Evolutionary conservation across 2,113 vertebrate species (phyloP), one percentile per base, ranked within the genome.

Genomic region (Cyphomyrus plagiostoma): DNA sequence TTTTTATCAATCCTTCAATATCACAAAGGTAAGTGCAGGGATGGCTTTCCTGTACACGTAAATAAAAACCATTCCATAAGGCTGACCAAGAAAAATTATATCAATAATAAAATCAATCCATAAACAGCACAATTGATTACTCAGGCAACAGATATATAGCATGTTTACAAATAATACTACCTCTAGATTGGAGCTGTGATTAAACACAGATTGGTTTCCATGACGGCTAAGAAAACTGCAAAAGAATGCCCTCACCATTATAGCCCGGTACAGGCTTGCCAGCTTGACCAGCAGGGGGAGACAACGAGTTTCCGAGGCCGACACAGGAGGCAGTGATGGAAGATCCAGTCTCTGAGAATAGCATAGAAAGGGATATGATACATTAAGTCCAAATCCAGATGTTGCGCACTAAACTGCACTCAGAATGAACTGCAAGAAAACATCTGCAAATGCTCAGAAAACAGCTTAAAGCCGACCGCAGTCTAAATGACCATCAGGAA

Each of bases 221-320:
- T 66, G 62, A 80, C 2, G 15, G 35, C 17, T 80, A 6, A 42
- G 74, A 42, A 80, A 80, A 80, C 74, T 7, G 74, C 15, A 80
- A 15, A 42, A 17, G 56, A 66, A 30, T 1, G 89, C 53, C 90
- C 96, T 95, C 94, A 99, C 98, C 98, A 46, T 98, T 97, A 92
- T 99, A 99, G 89, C 98, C 98, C 80, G 98, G 98, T 56, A 99
- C 98, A 5, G 97, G 94, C 93, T 96, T 98, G 66, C 98, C 98
- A 88, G 98, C 97, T 93, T 99, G 98, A 45, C 98, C 98, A 1
- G 96, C 95, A 90, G 98, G 98, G 91, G 98, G 98, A 10, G 94
- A 94, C 89, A 97, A 95, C 2, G 97, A 97, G 93, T 96, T 97
- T 53, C 97, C 98, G 92, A 99, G 94, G 86, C 98, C 98, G 3